phyloP scores from a whole-genome alignment of 37 sponge, comb jelly and placozoan species.

The Geodia barretti region DNA sequence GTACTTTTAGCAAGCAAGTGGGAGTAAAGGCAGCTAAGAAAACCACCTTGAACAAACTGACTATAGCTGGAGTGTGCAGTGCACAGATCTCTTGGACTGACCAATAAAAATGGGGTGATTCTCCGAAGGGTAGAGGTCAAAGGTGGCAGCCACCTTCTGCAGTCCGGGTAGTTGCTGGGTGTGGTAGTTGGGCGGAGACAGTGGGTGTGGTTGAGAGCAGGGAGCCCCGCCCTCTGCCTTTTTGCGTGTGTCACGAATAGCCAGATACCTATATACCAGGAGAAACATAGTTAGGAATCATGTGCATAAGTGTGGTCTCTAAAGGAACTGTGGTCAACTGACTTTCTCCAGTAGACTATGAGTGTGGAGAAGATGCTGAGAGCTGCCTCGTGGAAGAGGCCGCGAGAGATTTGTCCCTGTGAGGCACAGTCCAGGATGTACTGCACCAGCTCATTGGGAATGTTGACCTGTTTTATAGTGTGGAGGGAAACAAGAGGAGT shows the following conservation, averaged over 20 bases:
- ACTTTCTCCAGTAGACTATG: conserved; percentile 90
- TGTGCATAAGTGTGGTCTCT: neutral
- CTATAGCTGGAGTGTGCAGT: neutral
- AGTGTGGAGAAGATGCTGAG: conserved; percentile 78
- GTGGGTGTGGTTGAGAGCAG: neutral
- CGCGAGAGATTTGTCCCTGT: conserved; percentile 59
- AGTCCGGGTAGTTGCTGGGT: neutral
- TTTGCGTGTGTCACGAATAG: neutral
- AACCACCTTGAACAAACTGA: neutral
- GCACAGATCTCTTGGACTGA: conserved; percentile 1
- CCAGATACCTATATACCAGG: neutral
- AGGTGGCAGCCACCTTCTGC: neutral
- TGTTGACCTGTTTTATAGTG: conserved; percentile 79
- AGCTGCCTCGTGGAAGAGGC: conserved; percentile 90
- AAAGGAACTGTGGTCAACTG: no score
- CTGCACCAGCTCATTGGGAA: conserved; percentile 54
- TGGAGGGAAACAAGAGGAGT: no score
- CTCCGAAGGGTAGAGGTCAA: neutral
- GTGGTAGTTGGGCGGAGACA: neutral
- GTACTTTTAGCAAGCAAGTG: no score
- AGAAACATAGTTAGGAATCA: neutral
- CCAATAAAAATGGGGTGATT: no score
- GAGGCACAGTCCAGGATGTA: conserved; percentile 55
- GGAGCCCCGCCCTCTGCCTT: neutral
- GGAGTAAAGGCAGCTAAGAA: neutral